Evolutionary conservation across 2,797 vertebrate species (phyloP), one percentile per base, ranked within the genome.

Genomic region (Stomatorhinus walkeri): DNA sequence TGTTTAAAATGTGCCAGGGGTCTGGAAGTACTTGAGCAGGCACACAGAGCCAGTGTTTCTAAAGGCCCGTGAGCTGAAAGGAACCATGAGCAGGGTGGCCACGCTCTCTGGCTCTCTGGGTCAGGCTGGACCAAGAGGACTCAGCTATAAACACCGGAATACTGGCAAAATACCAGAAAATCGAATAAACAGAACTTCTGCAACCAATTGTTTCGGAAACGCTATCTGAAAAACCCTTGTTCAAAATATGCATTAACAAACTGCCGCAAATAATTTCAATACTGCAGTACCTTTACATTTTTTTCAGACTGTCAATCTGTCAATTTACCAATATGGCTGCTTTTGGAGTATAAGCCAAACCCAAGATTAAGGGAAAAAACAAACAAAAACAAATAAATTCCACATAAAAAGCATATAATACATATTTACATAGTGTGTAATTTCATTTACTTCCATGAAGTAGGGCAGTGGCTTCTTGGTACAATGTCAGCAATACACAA

Each of bases 1-100:
- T 83, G 88, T 92, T 93, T 91, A 86, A 90, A 91, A 85, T 90
- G 89, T 90, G 72, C 89, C 90, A 49, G 61, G 91, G 89, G 92
- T 94, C 95, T 95, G 95, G 95, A 96, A 96, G 89, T 93, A 95
- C 91, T 95, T 94, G 92, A 90, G 91, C 92, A 88, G 91, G 91
- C 91, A 91, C 54, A 86, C 88, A 91, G 88, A 89, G 90, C 91
- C 91, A 91, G 91, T 92, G 88, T 93, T 93, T 91, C 89, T 89
- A 90, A 89, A 90, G 49, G 59, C 87, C 7, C 7, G 61, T 88
- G 91, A 91, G 90, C 88, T 91, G 88, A 49, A 90, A 87, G 40
- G 40, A 90, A 92, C 89, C 68, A 90, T 40, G 51, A 90, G 40
- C 88, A 88, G 89, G 59, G 54, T 40, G 36, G 6, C 56, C n/a